Percentiles rank a stretch among this genome's conserved stretches.
Evolutionary conservation across 2,113 vertebrate genomes (phyloP).

Genomic region (Lipotes vexillifer): DNA sequence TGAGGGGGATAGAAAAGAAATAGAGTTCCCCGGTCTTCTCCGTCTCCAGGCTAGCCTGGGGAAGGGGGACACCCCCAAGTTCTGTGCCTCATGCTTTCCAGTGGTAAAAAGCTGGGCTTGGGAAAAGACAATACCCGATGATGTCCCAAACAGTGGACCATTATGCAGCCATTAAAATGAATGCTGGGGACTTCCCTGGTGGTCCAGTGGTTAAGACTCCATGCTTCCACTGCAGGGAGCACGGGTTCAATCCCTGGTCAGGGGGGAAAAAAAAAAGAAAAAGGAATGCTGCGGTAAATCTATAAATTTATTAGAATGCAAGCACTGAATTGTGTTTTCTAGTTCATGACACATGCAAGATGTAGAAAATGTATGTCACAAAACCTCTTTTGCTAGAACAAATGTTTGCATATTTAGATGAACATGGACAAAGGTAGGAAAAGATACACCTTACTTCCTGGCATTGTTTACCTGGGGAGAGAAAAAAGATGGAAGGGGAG

Average conservation of each 20-base stretch:
- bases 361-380: background rate
- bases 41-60: too few species aligned
- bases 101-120: background rate
- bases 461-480: background rate
- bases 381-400: background rate
- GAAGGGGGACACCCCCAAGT: background rate
- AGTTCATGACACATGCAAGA: background rate
- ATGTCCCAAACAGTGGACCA: accelerated
- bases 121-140: background rate
- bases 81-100: background rate
- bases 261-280: background rate
- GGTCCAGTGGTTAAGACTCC: too few species aligned
- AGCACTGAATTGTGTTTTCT: background rate
- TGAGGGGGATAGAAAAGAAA: background rate
- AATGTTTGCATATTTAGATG: background rate
- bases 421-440: background rate
- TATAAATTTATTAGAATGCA: background rate
- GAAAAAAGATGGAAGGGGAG: background rate
- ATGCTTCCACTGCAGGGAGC: too few species aligned
- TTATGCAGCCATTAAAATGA: background rate
- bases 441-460: background rate
- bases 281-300: accelerated
- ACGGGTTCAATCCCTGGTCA: too few species aligned
- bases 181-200: too few species aligned
- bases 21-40: background rate